Evolutionary conservation across 1,140 invertebrate species (phyloP), one percentile per base, ranked within the genome.

Genomic region (Contarinia nasturtii): DNA sequence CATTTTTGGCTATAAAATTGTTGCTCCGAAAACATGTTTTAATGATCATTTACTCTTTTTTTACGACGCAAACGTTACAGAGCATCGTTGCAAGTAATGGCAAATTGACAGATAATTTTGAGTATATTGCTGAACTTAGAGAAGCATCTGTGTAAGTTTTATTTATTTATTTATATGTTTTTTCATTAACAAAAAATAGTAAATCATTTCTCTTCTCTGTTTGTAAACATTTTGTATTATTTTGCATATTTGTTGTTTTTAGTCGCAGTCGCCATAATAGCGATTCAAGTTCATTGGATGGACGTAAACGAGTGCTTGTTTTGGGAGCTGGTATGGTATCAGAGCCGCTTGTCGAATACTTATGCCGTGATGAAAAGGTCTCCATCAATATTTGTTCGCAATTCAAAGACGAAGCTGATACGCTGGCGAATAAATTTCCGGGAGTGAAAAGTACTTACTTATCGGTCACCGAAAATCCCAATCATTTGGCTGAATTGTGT

Each of bases 71-170:
- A 48, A 34, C 2, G 50, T 68, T 67, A 21, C 59, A 86, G 81
- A 87, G 93, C 8, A 90, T 98, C 47, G 98, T 99, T 52, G 86
- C 92, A 1, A 94, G 88, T 52, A 96, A 98, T 60, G 93, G 93
- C 43, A 69, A 75, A 55, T 64, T 99, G 49, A 97, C 94, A 0
- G 77, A 88, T 1, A 83, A 86, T 57, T 98, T 83, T 66, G 80
- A 95, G 65, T 99, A 98, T 56, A 99, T 99, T 55, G 73, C 81
- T 53, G 89, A 95, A 44, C 65, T 99, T 3, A 73, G 94, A 51
- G 71, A 60, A 63, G 65, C 58, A 49, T 64, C 69, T 59, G 64
- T 55, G 69, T 71, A 58, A 63, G 57, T 50, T 33, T 40, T n/a
- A n/a, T n/a, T n/a, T n/a, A n/a, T n/a, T n/a, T n/a, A n/a, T n/a